phyloP scores from a whole-genome alignment of 1,140 invertebrate genomes.

The Paramacrobiotus metropolitanus region DNA sequence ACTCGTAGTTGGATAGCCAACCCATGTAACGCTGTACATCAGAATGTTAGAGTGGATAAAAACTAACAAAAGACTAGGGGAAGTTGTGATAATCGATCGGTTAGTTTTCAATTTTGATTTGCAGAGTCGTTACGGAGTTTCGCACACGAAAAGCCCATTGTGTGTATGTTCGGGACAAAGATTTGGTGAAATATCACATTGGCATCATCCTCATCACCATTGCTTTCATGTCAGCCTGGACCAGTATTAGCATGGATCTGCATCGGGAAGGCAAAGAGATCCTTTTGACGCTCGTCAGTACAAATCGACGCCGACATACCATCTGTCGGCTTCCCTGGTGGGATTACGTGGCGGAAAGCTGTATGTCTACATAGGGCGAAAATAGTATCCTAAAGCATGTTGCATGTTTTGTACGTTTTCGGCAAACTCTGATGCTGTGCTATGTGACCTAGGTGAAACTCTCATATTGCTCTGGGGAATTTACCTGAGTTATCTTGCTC shows the following conservation, averaged over 20 bases:
- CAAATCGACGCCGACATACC: constrained; percentile 12
- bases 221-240: constrained; percentile 64
- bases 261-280: constrained; percentile 7
- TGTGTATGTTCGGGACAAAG: constrained; percentile 58
- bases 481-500: constrained; percentile 48
- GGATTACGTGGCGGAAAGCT: constrained; percentile 61
- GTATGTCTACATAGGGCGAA: constrained; percentile 20
- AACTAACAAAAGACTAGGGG: too few relatives aligned
- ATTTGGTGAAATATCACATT: constrained; percentile 50
- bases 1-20: too few relatives aligned
- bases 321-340: constrained; percentile 54
- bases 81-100: too few relatives aligned
- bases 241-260: constrained; percentile 30
- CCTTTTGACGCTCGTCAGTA: constrained; percentile 5
- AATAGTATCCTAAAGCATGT: not conserved
- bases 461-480: constrained; percentile 54
- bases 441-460: constrained; percentile 38
- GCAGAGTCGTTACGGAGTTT: constrained; percentile 33
- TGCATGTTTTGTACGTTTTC: constrained; percentile 3
- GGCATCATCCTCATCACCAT: constrained; percentile 48
- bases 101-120: too few relatives aligned
- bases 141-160: constrained; percentile 64
- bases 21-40: too few relatives aligned
- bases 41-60: too few relatives aligned
- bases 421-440: constrained; percentile 8